Base-by-base conservation (phyloP, 1,140 invertebrate species). In the Palaemon carinicauda region DNA sequence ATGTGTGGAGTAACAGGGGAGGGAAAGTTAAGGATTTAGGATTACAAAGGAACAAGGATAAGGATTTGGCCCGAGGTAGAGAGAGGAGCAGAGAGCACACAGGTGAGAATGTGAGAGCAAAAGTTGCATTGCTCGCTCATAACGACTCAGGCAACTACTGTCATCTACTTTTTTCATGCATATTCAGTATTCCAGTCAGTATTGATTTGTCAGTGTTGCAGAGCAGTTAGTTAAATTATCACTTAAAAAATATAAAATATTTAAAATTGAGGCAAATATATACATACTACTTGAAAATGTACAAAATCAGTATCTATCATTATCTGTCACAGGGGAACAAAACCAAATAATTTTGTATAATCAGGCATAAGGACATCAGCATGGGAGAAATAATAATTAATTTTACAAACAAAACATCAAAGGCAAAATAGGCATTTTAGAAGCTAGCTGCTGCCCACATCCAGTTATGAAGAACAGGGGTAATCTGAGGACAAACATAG, bases 101-200 rank as follows among this genome's bases (percentile, higher is more conserved):
- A 71, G 60, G 82, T 83, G 73, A 83, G 82, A 83, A 75, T 31
- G 74, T 83, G 82, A 75, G 81, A 82, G 81, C 81, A 51, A 73
- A 51, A 69, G 31, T 83, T 31, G 52, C 51, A 21, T 71, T 77
- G 71, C 73, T 77, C 71, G 82, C 82, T 77, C 52, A 33, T 83
- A 69, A 75, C 52, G 51, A 77, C 51, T 69, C 80, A 41, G 75
- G 73, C 33, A 71, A 83, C 27, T 41, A 41, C 82, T 75, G 75
- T 41, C 29, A 69, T 27, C 82, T 75, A 83, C 82, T 60, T 60
- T 41, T 54, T 53, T 56, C 82, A 83, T 83, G 82, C 82, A 83
- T 41, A 83, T 83, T 75, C 82, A 83, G 51, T 83, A 77, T 83
- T 83, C 73, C 82, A 83, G 82, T 83, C 80, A 81, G 60, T 54